These are phyloP conservation scores for Cliona cf. orientalis DNA, from an alignment of 37 sponge, comb jelly and placozoan genomes.

Conservation along the genomic window DNA sequence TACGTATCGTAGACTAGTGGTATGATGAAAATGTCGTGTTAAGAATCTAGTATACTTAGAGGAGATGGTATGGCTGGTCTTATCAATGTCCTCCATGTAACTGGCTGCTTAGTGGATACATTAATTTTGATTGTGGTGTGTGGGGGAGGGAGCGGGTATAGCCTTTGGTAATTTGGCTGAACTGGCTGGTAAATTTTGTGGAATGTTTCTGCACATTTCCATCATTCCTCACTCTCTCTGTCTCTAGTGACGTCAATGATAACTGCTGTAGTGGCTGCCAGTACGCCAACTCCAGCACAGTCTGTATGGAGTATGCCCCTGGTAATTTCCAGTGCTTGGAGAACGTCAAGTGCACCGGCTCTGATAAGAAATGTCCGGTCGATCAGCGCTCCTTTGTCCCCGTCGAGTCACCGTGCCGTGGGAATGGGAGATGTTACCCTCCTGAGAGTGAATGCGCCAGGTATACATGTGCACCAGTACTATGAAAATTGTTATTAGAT, in stretches of 20 bases:
- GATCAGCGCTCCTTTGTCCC: background rate
- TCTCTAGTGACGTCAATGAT: constrained; percentile 60
- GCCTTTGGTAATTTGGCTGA: too few relatives aligned
- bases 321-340: constrained; percentile 2
- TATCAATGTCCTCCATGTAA: too few relatives aligned
- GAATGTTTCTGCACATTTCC: background rate
- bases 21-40: too few relatives aligned
- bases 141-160: too few relatives aligned
- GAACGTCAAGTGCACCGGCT: constrained; percentile 14
- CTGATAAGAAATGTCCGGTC: background rate
- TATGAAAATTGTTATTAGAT: too few relatives aligned
- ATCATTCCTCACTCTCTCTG: background rate
- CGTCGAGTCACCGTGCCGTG: background rate
- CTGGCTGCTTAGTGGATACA: too few relatives aligned
- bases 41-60: too few relatives aligned
- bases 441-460: background rate
- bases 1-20: too few relatives aligned
- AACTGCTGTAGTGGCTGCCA: constrained; percentile 49
- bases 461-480: too few relatives aligned
- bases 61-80: too few relatives aligned
- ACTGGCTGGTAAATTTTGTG: too few relatives aligned
- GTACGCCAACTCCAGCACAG: background rate
- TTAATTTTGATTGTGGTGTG: too few relatives aligned
- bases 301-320: constrained; percentile 3
- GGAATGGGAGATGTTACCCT: constrained; percentile 1